A percentile compares a stretch with the other conserved stretches of the same genome.
Conservation (phyloP, 2,888 invertebrate species). For the Lepetodrilus schrolli region DNA sequence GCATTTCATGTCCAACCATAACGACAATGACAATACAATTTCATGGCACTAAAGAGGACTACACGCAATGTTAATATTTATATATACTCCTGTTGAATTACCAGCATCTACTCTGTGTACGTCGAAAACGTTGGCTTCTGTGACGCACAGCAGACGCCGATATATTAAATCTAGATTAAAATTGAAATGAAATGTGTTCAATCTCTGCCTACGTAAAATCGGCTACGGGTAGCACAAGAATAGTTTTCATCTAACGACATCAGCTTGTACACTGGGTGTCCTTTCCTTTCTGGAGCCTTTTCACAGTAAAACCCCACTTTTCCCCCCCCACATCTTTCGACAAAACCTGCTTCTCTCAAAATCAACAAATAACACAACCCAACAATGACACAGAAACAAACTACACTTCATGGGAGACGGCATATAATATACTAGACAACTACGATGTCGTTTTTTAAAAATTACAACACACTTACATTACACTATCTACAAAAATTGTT, state of each 20-base stretch:
- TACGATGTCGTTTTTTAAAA: conserved; percentile 29
- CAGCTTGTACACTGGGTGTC: neutral
- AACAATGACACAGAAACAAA: conserved; percentile 32
- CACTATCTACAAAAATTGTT: conserved; percentile 36
- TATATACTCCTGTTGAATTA: too few relatives aligned
- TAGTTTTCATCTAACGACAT: neutral
- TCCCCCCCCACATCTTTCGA: too few relatives aligned
- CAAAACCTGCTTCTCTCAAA: conserved; percentile 25
- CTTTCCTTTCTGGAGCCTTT: neutral
- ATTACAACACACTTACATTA: conserved; percentile 37
- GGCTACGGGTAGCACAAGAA: neutral
- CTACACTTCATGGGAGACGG: conserved; percentile 31
- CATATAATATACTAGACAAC: conserved; percentile 30
- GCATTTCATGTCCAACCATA: too few relatives aligned
- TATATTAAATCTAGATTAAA: conserved; percentile 19
- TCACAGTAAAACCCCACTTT: conserved; percentile 25
- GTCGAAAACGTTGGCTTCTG: too few relatives aligned
- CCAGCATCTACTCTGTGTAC: neutral
- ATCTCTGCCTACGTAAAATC: neutral
- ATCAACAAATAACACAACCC: conserved; percentile 35
- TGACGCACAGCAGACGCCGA: too few relatives aligned
- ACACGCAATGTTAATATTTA: too few relatives aligned
- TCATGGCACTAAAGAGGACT: conserved; percentile 25
- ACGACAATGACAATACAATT: conserved; percentile 9
- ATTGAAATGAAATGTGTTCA: neutral